A percentile compares a stretch with the other conserved stretches of the same genome.
phyloP scores from a whole-genome alignment of 2,888 invertebrate genomes.

The Aphelenchoides bicaudatus region DNA sequence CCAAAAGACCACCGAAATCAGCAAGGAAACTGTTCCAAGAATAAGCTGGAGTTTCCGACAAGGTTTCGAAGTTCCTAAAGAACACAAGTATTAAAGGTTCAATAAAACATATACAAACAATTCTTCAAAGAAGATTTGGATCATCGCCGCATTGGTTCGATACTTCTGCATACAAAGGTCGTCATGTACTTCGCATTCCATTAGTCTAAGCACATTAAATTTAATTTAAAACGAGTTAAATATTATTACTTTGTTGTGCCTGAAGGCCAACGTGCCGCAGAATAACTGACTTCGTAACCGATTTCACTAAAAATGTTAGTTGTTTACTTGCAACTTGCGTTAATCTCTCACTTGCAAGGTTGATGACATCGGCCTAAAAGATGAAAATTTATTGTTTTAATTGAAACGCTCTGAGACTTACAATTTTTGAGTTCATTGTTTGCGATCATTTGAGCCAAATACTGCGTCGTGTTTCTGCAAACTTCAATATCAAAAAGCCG shows the following conservation, averaged over 20 bases:
- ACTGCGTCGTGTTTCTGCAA: constrained; percentile 50
- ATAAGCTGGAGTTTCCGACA: constrained; percentile 47
- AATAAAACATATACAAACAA: too few relatives aligned
- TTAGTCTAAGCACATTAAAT: too few relatives aligned
- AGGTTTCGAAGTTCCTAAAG: constrained; percentile 60
- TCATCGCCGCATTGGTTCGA: constrained; percentile 59
- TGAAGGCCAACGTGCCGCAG: constrained; percentile 60
- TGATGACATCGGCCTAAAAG: too few relatives aligned
- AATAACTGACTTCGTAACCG: constrained; percentile 60
- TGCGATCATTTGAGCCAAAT: constrained; percentile 48
- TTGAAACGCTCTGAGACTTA: too few relatives aligned
- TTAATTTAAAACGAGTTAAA: too few relatives aligned
- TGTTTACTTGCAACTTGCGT: background rate
- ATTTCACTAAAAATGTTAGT: constrained; percentile 47
- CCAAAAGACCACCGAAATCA: constrained; percentile 58
- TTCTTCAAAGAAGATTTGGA: constrained; percentile 61
- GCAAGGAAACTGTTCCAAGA: constrained; percentile 45
- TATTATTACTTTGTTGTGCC: constrained; percentile 60
- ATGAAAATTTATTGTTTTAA: too few relatives aligned
- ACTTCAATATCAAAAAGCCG: too few relatives aligned
- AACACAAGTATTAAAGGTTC: too few relatives aligned
- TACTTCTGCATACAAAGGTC: constrained; percentile 58
- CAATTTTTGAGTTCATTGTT: constrained; percentile 45
- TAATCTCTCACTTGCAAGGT: constrained; percentile 54
- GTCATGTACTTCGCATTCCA: constrained; percentile 57